A percentile compares a stretch with the other conserved stretches of the same genome.
These are phyloP conservation scores for Uloborus plumipes DNA, from an alignment of 2,888 invertebrate species.

Conservation along the genomic window DNA sequence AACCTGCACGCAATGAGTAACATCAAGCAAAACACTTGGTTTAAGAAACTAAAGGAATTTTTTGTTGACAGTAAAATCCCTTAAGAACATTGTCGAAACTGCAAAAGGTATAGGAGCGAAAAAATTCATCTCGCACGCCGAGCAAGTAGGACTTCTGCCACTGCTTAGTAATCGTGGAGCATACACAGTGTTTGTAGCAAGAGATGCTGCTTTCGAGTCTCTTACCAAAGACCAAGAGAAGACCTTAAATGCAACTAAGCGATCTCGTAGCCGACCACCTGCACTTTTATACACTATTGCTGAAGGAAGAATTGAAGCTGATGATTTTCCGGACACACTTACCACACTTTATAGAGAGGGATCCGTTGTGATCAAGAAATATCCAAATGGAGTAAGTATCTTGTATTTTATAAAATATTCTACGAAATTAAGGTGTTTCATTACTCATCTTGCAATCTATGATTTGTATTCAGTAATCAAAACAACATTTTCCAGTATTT, in stretches of 20 bases:
- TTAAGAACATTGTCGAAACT: constrained; percentile 48
- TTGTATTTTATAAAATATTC: neutral
- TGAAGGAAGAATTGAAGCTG: constrained; percentile 44
- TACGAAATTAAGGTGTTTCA: no score
- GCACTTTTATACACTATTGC: constrained; percentile 59
- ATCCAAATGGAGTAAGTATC: constrained; percentile 38
- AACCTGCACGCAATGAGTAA: neutral
- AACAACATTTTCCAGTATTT: no score
- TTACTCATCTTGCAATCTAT: no score
- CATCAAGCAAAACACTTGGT: neutral
- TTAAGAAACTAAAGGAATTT: neutral
- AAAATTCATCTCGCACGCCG: constrained; percentile 35
- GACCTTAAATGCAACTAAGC: constrained; percentile 28
- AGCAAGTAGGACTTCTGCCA: constrained; percentile 45
- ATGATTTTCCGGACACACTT: constrained; percentile 30
- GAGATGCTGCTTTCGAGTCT: constrained; percentile 18
- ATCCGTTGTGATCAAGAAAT: constrained; percentile 19
- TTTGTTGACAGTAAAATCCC: constrained; percentile 30
- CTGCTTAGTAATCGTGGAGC: constrained; percentile 43
- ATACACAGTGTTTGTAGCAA: constrained; percentile 44
- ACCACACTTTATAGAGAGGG: constrained; percentile 46
- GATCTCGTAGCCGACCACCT: constrained; percentile 49
- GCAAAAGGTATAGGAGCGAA: constrained; percentile 28
- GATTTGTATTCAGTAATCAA: no score
- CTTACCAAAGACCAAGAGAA: constrained; percentile 37